These are phyloP conservation scores for Pollenia angustigena DNA, from an alignment of 2,888 invertebrate species.

Conservation along the genomic window DNA sequence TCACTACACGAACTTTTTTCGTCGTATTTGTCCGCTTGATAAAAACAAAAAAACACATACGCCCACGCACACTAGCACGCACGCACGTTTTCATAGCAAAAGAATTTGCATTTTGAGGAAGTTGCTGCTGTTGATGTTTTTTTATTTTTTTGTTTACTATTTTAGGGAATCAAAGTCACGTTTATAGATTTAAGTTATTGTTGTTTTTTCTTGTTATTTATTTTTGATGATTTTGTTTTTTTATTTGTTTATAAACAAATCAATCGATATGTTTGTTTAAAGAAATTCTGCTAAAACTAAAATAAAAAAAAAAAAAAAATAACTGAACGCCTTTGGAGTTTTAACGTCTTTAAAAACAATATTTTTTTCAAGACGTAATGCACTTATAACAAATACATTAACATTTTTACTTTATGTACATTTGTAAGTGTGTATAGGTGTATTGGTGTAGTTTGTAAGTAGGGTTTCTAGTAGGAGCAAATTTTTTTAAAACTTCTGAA, in stretches of 20 bases:
- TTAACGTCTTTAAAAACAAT: conserved; percentile 42
- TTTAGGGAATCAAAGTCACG: conserved; percentile 28
- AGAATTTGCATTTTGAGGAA: conserved; percentile 16
- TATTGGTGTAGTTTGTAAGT: background rate
- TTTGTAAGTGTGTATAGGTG: background rate
- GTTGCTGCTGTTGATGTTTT: conserved; percentile 1
- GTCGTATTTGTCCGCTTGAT: conserved; percentile 46
- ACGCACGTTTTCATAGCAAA: background rate
- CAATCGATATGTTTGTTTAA: conserved; percentile 67
- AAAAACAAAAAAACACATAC: conserved; percentile 19
- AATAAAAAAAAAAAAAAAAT: background rate
- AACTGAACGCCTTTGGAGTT: conserved; percentile 41
- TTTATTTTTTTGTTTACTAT: background rate
- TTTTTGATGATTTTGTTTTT: conserved; percentile 29
- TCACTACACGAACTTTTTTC: conserved; percentile 5
- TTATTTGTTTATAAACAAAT: conserved; percentile 45
- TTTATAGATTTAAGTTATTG: conserved; percentile 3
- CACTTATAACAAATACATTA: conserved; percentile 41
- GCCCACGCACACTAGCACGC: conserved; percentile 18
- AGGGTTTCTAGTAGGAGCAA: too few species aligned
- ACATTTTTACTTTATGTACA: background rate
- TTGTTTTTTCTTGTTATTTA: conserved; percentile 5
- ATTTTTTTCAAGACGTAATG: background rate
- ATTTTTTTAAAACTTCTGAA: too few species aligned
- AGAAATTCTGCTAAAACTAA: conserved; percentile 33